phyloP scores from a whole-genome alignment of 2,888 invertebrate species.

The Amiota communis region DNA sequence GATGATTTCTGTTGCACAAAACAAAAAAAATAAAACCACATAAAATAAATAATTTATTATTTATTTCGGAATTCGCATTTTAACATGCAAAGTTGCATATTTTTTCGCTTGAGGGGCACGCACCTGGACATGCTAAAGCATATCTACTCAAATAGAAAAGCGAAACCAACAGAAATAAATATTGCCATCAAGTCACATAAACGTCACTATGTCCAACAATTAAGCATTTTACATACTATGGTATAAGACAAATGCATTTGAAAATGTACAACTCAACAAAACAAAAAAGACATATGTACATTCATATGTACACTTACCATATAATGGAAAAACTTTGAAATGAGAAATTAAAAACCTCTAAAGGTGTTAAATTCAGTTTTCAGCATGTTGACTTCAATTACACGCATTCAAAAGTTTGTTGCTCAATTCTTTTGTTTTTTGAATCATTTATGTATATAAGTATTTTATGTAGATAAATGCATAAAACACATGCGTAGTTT shows the following conservation, averaged over 20 bases:
- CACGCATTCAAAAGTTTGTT: constrained; percentile 31
- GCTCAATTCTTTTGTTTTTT: constrained; percentile 44
- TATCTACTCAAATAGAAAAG: constrained; percentile 35
- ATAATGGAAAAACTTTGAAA: neutral
- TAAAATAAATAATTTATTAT: neutral
- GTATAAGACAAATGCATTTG: neutral
- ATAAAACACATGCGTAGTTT: no score
- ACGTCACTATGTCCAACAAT: neutral
- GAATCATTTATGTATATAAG: neutral
- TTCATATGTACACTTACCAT: no score
- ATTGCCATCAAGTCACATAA: neutral
- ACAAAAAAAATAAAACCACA: neutral
- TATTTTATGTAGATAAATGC: no score
- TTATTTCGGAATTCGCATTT: neutral
- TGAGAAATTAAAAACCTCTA: neutral
- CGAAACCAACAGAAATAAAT: neutral
- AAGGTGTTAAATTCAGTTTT: constrained; percentile 39
- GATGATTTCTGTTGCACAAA: neutral
- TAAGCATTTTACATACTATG: neutral
- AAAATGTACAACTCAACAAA: neutral
- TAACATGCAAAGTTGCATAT: neutral
- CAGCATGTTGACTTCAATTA: constrained; percentile 53
- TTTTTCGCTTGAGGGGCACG: neutral
- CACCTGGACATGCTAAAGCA: constrained; percentile 46
- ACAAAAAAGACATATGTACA: neutral